Percentiles rank a stretch among this genome's conserved stretches.
These are phyloP conservation scores for Notamacropus eugenii DNA, from an alignment of 2,797 vertebrate genomes.

Conservation along the genomic window DNA sequence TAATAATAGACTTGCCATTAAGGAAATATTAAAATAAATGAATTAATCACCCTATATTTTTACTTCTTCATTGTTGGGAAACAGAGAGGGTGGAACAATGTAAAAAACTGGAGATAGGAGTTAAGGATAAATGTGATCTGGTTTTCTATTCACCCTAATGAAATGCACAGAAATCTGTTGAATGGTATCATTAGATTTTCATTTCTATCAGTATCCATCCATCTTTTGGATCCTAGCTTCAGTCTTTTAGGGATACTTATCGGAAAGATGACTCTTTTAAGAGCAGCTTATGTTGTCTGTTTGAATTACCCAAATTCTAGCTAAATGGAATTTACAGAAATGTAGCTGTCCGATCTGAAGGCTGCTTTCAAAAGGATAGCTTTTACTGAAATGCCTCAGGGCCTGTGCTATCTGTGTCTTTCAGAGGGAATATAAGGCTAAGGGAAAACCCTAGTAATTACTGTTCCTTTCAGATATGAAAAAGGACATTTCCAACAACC, in stretches of 20 bases:
- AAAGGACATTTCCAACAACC: neutral
- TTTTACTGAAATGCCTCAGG: neutral
- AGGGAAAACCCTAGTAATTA: slow-evolving; percentile 37
- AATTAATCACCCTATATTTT: slow-evolving; percentile 43
- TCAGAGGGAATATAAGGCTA: slow-evolving; percentile 49
- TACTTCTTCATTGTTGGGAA: slow-evolving; percentile 65
- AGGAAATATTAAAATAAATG: slow-evolving; percentile 70
- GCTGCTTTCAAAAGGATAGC: slow-evolving; percentile 28
- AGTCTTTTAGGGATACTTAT: slow-evolving; percentile 14
- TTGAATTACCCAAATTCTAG: slow-evolving; percentile 50
- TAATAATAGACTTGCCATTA: slow-evolving; percentile 63
- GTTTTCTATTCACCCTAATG: slow-evolving; percentile 47
- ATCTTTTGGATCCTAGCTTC: slow-evolving; percentile 48
- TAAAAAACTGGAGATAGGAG: slow-evolving; percentile 69
- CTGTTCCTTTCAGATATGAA: slow-evolving; percentile 33
- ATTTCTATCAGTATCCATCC: slow-evolving; percentile 50
- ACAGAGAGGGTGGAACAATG: slow-evolving; percentile 41
- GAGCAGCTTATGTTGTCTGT: slow-evolving; percentile 43
- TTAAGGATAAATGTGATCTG: slow-evolving; percentile 60
- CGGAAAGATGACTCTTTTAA: slow-evolving; percentile 49
- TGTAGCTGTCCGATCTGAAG: slow-evolving; percentile 22
- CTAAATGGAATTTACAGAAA: slow-evolving; percentile 15
- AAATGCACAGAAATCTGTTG: slow-evolving; percentile 19
- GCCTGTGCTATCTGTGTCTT: slow-evolving; percentile 17
- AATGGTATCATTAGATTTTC: slow-evolving; percentile 61